A percentile compares a stretch with the other conserved stretches of the same genome.
Conservation (phyloP, 2,888 invertebrate genomes). For the Caprella mutica region DNA sequence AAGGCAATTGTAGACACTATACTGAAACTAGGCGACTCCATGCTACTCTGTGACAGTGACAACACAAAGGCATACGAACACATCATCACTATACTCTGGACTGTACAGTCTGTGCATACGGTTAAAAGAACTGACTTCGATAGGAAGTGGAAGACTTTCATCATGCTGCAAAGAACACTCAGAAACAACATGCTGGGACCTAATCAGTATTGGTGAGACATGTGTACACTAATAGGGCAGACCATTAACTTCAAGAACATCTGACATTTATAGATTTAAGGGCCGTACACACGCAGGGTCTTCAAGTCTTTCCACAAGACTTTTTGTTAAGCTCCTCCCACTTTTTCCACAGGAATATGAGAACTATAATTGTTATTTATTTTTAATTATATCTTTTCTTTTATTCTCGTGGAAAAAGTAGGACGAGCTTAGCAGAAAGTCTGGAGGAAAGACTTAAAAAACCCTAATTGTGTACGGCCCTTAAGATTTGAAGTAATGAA, state of each 20-base stretch:
- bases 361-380: too few relatives aligned
- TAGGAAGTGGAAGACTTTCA: not conserved
- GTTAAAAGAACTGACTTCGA: slow-evolving; percentile 6
- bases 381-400: too few relatives aligned
- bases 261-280: too few relatives aligned
- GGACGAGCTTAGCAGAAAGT: too few relatives aligned
- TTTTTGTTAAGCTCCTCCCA: too few relatives aligned
- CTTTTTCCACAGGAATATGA: too few relatives aligned
- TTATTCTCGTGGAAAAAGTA: too few relatives aligned
- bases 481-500: too few relatives aligned
- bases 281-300: too few relatives aligned
- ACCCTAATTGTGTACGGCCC: too few relatives aligned
- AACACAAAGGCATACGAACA: slow-evolving; percentile 58
- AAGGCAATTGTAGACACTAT: slow-evolving; percentile 43
- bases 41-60: slow-evolving; percentile 58
- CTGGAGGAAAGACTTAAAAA: too few relatives aligned
- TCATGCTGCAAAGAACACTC: slow-evolving; percentile 38
- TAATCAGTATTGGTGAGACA: slow-evolving; percentile 47
- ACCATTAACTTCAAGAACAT: slow-evolving; percentile 55
- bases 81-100: slow-evolving; percentile 14
- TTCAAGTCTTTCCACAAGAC: too few relatives aligned
- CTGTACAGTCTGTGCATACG: not conserved
- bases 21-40: slow-evolving; percentile 51
- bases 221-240: slow-evolving; percentile 53
- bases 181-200: slow-evolving; percentile 1